These are phyloP conservation scores for Microchrysa polita DNA, from an alignment of 2,888 invertebrate species.

Conservation along the genomic window DNA sequence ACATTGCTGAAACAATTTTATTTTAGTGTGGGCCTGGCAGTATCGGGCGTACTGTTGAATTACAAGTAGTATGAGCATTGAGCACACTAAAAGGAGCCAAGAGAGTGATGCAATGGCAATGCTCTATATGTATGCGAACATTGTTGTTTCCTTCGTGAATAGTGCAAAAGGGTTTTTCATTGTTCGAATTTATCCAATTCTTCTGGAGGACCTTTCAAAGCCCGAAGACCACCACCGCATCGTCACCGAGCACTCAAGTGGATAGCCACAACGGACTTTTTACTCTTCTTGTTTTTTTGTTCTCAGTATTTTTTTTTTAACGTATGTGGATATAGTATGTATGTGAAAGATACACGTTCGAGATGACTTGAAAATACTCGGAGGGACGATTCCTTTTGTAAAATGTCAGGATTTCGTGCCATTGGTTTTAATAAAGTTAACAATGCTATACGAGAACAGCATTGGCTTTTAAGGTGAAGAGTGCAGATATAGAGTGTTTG, in stretches of 20 bases:
- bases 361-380: not conserved
- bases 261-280: not conserved
- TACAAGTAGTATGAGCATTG: not conserved
- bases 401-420: not conserved
- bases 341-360: not conserved
- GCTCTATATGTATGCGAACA: too few relatives aligned
- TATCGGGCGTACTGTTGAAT: too few relatives aligned
- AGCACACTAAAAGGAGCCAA: not conserved
- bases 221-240: not conserved
- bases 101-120: too few relatives aligned
- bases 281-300: not conserved
- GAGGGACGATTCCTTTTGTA: not conserved
- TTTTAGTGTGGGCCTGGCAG: not conserved
- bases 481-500: not conserved
- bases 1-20: constrained; percentile 9
- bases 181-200: constrained; percentile 13
- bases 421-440: constrained; percentile 8
- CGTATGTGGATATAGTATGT: not conserved
- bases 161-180: not conserved
- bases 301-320: not conserved
- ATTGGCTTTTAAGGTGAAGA: not conserved
- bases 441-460: not conserved
- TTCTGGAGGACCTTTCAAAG: not conserved
- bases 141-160: too few relatives aligned
- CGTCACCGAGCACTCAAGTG: constrained; percentile 1